phyloP scores from a whole-genome alignment of 2,113 vertebrate genomes.

The Fukomys damarensis region DNA sequence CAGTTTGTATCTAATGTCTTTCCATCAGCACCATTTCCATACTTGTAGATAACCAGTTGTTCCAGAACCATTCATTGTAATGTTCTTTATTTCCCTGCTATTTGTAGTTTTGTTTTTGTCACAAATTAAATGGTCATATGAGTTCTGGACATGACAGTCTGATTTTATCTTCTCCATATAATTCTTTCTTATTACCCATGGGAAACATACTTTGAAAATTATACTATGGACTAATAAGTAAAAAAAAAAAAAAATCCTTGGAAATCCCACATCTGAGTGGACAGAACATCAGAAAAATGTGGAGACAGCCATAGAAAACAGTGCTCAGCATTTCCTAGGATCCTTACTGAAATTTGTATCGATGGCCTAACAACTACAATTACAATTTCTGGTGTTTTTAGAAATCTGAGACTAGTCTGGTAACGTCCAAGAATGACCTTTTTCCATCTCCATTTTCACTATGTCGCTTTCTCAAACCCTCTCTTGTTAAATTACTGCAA shows the following conservation, averaged over 20 bases:
- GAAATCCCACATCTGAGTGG: not conserved
- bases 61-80: not conserved
- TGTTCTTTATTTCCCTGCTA: not conserved
- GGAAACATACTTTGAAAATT: constrained; percentile 22
- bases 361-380: not conserved
- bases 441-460: not conserved
- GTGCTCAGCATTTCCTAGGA: not conserved
- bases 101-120: constrained; percentile 4
- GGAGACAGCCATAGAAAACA: not conserved
- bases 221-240: not conserved
- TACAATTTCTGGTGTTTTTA: not conserved
- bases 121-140: not conserved
- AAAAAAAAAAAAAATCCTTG: constrained; percentile 21
- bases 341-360: not conserved
- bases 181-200: not conserved
- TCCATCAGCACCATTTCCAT: not conserved
- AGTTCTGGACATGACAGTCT: not conserved
- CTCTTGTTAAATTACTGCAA: not conserved
- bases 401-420: not conserved
- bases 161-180: not conserved
- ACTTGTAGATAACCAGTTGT: not conserved
- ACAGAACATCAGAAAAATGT: not conserved
- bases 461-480: not conserved
- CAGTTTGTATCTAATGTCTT: not conserved
- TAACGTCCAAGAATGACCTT: not conserved